phyloP scores from a whole-genome alignment of 2,797 vertebrate genomes.

The Smutsia temminckii region DNA sequence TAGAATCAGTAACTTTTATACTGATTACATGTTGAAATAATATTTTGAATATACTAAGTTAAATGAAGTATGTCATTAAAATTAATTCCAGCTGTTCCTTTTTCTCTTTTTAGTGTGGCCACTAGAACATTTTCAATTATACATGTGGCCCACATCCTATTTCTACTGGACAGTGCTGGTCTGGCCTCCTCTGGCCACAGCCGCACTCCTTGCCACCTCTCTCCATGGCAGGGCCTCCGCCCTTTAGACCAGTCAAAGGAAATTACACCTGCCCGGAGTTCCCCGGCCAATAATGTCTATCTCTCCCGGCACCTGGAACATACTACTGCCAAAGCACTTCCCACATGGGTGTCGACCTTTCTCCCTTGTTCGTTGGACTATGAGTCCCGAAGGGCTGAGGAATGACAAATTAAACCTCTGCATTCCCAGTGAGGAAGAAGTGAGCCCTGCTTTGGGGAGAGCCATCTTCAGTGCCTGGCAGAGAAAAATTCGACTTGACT shows the following conservation, averaged over 20 bases:
- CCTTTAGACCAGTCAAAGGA: not conserved
- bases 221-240: not conserved
- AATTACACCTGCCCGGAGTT: not conserved
- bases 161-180: not conserved
- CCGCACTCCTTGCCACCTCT: not conserved
- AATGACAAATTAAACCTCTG: not conserved
- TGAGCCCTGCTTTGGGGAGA: not conserved
- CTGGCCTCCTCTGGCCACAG: not conserved
- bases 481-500: not conserved
- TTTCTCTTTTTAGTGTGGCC: not conserved
- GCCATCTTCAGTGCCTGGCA: not conserved
- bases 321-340: not conserved
- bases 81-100: not conserved
- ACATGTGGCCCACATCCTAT: not conserved
- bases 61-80: not conserved
- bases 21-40: not conserved
- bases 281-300: not conserved
- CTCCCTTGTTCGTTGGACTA: not conserved
- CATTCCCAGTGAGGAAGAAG: not conserved
- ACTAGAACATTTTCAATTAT: not conserved
- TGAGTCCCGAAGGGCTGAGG: not conserved
- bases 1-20: not conserved
- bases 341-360: fast-evolving
- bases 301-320: not conserved
- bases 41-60: not conserved